Percentiles rank a stretch among this genome's conserved stretches.
These are phyloP conservation scores for Varanus salvator DNA, from an alignment of 2,113 vertebrate species.

Conservation along the genomic window DNA sequence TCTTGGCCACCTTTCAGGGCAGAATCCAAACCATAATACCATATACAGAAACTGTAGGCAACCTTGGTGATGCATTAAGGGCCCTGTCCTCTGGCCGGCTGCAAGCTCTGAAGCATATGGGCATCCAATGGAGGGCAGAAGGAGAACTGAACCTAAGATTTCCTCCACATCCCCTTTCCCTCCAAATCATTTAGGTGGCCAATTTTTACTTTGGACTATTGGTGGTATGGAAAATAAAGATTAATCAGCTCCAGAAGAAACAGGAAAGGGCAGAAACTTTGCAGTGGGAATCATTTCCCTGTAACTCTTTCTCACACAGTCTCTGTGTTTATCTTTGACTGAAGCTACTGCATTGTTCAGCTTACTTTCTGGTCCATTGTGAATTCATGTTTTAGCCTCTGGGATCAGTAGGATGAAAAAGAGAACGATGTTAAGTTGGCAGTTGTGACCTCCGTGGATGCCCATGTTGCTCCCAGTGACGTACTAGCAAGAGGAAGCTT, in stretches of 20 bases:
- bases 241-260: background rate
- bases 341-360: background rate
- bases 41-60: background rate
- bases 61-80: background rate
- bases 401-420: background rate
- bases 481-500: background rate
- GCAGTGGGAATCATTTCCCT: too few relatives aligned
- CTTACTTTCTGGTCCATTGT: background rate
- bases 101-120: too few relatives aligned
- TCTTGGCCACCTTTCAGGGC: too few relatives aligned
- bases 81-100: too few relatives aligned
- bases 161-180: too few relatives aligned
- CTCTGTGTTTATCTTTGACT: background rate
- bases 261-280: background rate
- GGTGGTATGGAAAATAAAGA: too few relatives aligned
- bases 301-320: too few relatives aligned
- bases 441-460: background rate
- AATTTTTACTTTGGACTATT: too few relatives aligned
- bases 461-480: background rate
- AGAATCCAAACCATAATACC: background rate
- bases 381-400: background rate
- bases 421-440: background rate
- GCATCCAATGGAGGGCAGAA: too few relatives aligned
- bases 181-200: too few relatives aligned
- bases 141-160: too few relatives aligned